Evolutionary conservation across 2,797 vertebrate species (phyloP), one percentile per base, ranked within the genome.

Genomic region (Gymnothorax reevesii): DNA sequence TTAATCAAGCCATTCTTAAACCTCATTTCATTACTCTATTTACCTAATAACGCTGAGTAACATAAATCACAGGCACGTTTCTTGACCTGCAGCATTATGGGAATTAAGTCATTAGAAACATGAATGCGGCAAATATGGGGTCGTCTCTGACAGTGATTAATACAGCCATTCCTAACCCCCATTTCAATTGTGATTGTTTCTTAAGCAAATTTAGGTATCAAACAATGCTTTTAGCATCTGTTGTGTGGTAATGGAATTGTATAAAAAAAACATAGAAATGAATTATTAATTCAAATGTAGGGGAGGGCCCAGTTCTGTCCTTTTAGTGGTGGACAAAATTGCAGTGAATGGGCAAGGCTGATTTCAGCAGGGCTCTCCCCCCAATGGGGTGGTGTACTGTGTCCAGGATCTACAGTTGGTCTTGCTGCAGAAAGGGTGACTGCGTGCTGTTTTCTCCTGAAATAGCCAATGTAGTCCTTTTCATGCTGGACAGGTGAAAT

Each of bases 401-500:
- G 2, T 66, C 62, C 22, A 20, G n/a, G 62, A 62, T 62, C 13
- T 62, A 15, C 2, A 13, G 60, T 20, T 12, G 59, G 59, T 17
- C 10, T 60, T 13, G 3, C 1, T 60, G 59, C 59, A 60, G 59
- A 12, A 60, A 13, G 59, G 59, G 59, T 17, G 59, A 60, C 59
- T 15, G 12, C 12, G 4, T 17, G 60, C 60, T 62, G 60, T 20
- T 62, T 62, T 15, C 5, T 13, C 60, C 60, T 62, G 4, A 13
- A 62, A 62, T 62, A 2, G 60, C 88, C 86, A 89, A 86, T 87
- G 71, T 82, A 57, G 64, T 10, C 66, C n/a, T 87, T 89, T 52
- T 69, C 10, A 54, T 57, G 87, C 83, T 79, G 89, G 89, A 89
- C 85, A 66, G 85, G 88, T 88, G 89, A 91, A 91, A 90, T 92